Evolutionary conservation across 2,888 invertebrate species (phyloP), one percentile per base, ranked within the genome.

Genomic region (Nomada lathburiana): DNA sequence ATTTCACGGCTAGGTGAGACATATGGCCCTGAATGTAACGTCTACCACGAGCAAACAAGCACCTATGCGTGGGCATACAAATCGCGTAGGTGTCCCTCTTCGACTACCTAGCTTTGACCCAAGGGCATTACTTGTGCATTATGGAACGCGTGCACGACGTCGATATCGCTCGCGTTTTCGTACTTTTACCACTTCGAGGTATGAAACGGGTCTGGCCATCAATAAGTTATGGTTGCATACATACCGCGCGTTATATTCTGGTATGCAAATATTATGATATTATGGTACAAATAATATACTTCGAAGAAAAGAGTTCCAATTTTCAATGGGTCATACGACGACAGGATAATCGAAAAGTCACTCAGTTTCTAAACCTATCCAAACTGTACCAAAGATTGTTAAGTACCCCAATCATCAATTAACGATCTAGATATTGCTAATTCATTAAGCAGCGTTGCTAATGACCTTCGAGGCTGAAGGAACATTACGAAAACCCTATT

Each of bases 401-500:
- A 36, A 7, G 7, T 36, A 26, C 36, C 0, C 36, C 36, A 36
- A 36, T 7, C 36, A 36, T 36, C 36, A 36, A 36, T 36, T 36
- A 36, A 36, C 36, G 7, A 36, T 36, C 36, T 36, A 36, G 7
- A 36, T 36, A 7, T 36, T 36, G 36, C 36, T 36, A 36, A 36
- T 36, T 36, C 5, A 36, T 5, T 36, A 36, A 7, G 36, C 36
- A 36, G 36, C 36, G 36, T 36, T 36, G 36, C 36, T 36, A 36
- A 92, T 91, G 88, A 92, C 91, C 92, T 90, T 88, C 87, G 85
- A 84, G 81, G 82, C 82, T 90, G 36, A 36, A 36, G 82, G 89
- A 92, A 89, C 90, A 88, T 89, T 92, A 88, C 92, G 91, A 91
- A 36, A 36, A 36, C 36, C 9, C 36, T 92, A 92, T 90, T 92